These are phyloP conservation scores for Psococerastis gibbosa DNA, from an alignment of 2,888 invertebrate species.

Conservation along the genomic window DNA sequence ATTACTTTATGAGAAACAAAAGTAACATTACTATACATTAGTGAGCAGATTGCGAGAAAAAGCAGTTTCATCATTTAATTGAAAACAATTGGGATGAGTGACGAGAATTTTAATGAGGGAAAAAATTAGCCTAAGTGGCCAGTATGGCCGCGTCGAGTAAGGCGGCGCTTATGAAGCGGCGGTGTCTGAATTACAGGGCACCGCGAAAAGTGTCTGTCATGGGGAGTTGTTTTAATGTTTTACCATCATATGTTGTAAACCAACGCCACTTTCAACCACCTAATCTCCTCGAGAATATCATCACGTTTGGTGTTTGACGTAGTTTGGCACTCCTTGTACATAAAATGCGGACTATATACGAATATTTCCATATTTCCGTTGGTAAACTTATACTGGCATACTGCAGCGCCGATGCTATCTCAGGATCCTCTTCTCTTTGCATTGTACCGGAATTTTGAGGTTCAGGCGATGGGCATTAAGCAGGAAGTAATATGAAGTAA, in stretches of 20 bases:
- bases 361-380: no score
- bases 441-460: no score
- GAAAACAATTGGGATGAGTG: slow-evolving; percentile 9
- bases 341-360: no score
- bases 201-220: slow-evolving; percentile 9
- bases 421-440: no score
- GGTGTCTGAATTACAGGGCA: slow-evolving; percentile 2
- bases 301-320: no score
- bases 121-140: slow-evolving; percentile 11
- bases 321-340: no score
- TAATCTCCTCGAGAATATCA: no score
- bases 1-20: slow-evolving; percentile 2
- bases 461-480: no score
- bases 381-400: no score
- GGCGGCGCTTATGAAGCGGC: slow-evolving; percentile 2
- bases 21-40: background rate
- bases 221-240: slow-evolving; percentile 11
- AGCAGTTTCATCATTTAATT: slow-evolving; percentile 10
- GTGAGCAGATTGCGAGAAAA: background rate
- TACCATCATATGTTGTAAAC: slow-evolving; percentile 8
- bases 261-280: slow-evolving; percentile 4
- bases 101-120: slow-evolving; percentile 11
- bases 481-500: no score
- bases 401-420: no score
- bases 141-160: slow-evolving; percentile 1